These are phyloP conservation scores for Drosophila multiciliata DNA, from an alignment of 2,888 invertebrate species.

Conservation along the genomic window DNA sequence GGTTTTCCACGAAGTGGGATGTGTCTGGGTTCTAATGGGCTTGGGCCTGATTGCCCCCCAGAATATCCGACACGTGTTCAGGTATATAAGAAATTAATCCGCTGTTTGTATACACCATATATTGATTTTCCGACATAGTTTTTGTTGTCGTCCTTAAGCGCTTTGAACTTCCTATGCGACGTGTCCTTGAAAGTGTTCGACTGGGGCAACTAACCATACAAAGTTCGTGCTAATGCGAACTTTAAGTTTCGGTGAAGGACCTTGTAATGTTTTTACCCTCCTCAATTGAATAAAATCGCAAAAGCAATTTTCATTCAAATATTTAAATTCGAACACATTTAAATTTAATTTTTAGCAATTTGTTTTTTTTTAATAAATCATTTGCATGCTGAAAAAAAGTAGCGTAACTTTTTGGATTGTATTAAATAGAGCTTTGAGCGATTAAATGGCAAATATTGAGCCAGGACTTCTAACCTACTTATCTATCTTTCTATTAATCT, in stretches of 20 bases:
- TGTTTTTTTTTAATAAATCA: background rate
- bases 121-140: conserved; percentile 65
- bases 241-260: conserved; percentile 56
- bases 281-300: conserved; percentile 11
- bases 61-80: conserved; percentile 67
- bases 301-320: conserved; percentile 15
- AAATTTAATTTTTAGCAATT: background rate
- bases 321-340: conserved; percentile 12
- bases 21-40: conserved; percentile 1
- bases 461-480: too few species aligned
- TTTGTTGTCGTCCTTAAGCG: conserved; percentile 51
- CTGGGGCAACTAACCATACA: conserved; percentile 53
- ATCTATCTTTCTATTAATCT: background rate
- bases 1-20: conserved; percentile 49
- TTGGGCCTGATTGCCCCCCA: background rate
- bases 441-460: background rate
- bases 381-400: background rate
- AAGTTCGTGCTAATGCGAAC: conserved; percentile 73
- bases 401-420: background rate
- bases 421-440: background rate
- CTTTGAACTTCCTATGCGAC: conserved; percentile 73
- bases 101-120: conserved; percentile 43
- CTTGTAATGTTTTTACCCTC: conserved; percentile 44
- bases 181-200: conserved; percentile 61
- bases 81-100: conserved; percentile 21